Conservation (phyloP, 2,113 vertebrate species). For the Mohoua ochrocephala region DNA sequence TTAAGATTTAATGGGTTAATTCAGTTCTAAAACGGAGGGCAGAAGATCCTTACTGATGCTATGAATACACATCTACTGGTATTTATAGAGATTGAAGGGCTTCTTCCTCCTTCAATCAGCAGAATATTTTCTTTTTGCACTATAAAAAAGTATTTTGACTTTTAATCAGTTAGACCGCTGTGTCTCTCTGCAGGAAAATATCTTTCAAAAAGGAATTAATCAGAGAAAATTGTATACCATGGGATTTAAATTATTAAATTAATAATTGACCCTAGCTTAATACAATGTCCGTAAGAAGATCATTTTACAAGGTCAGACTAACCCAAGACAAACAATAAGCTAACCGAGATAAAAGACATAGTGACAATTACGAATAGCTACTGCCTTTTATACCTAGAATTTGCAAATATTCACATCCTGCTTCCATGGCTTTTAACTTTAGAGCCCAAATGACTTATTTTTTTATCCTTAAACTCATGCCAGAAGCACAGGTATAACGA, state of each 20-base stretch:
- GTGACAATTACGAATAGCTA: slow-evolving; percentile 9
- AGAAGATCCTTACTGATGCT: background rate
- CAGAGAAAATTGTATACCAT: background rate
- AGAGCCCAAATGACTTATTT: background rate
- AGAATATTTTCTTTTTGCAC: background rate
- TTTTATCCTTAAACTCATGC: background rate
- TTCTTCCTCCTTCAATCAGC: background rate
- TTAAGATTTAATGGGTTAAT: background rate
- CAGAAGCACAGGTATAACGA: background rate
- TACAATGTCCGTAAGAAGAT: background rate
- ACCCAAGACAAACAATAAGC: background rate
- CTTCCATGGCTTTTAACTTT: background rate
- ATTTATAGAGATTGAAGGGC: background rate
- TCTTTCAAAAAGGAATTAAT: background rate
- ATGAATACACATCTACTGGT: background rate
- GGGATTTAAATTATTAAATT: background rate
- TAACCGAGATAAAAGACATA: background rate
- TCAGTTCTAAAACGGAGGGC: background rate
- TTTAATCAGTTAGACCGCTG: background rate
- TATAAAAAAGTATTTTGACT: background rate
- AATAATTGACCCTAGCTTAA: background rate
- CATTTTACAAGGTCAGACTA: slow-evolving; percentile 42
- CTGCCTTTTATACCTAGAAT: background rate
- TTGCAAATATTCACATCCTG: background rate
- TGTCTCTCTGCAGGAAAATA: background rate